Conservation (phyloP, 2,113 vertebrate genomes). For the Dasypus novemcinctus region DNA sequence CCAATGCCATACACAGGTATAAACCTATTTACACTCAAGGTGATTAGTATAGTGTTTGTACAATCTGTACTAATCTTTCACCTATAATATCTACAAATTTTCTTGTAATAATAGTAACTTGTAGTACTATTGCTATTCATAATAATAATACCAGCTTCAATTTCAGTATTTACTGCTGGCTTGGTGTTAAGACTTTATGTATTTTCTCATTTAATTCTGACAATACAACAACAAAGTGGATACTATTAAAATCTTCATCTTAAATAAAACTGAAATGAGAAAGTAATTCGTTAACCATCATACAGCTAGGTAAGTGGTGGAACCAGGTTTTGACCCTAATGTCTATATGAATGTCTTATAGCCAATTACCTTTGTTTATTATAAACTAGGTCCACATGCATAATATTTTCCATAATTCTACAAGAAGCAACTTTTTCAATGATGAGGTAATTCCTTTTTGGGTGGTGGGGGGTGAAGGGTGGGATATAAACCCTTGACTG, state of each 20-base stretch:
- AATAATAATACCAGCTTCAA: neutral
- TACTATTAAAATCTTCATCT: neutral
- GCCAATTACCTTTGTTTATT: neutral
- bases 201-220: neutral
- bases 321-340: neutral
- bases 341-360: neutral
- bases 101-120: neutral
- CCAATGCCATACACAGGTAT: neutral
- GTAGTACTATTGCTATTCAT: neutral
- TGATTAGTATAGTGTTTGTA: neutral
- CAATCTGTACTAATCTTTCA: neutral
- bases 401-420: neutral
- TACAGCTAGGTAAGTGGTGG: neutral
- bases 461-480: too few relatives aligned
- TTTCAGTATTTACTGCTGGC: neutral
- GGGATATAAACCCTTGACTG: neutral
- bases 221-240: neutral
- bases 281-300: neutral
- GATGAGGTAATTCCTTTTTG: neutral
- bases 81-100: neutral
- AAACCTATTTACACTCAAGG: neutral
- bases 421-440: neutral
- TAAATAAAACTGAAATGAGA: neutral
- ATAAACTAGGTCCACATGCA: neutral
- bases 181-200: neutral